Conservation (phyloP, 2,888 invertebrate genomes). For the Morinoia aosen region DNA sequence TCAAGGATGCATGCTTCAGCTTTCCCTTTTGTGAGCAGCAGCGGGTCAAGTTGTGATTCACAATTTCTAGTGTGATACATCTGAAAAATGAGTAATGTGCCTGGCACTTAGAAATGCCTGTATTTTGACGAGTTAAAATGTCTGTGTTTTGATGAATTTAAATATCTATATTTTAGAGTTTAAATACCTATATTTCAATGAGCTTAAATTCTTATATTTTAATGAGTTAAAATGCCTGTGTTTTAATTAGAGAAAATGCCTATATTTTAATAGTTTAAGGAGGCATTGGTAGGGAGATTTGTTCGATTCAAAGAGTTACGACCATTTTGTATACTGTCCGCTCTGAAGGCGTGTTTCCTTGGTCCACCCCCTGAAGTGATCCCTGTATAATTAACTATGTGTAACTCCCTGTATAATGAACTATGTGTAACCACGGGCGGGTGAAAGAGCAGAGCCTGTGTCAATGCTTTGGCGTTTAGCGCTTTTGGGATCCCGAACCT, state of each 20-base stretch:
- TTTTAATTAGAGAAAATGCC: too few relatives aligned
- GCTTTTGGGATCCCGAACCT: neutral
- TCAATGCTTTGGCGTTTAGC: neutral
- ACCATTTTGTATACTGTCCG: neutral
- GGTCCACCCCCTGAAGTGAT: neutral
- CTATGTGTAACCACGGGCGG: neutral
- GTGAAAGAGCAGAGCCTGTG: neutral
- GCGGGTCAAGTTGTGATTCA: neutral
- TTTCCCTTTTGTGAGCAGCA: neutral
- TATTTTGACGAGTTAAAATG: too few relatives aligned
- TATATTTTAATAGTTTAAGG: too few relatives aligned
- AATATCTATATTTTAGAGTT: too few relatives aligned
- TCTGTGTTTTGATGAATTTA: too few relatives aligned
- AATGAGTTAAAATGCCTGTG: too few relatives aligned
- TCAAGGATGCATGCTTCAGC: neutral
- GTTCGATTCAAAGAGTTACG: neutral
- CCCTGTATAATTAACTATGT: neutral
- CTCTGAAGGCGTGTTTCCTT: neutral
- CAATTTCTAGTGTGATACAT: neutral
- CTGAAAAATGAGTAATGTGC: neutral
- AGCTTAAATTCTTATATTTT: too few relatives aligned
- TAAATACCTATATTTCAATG: too few relatives aligned
- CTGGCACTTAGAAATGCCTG: too few relatives aligned
- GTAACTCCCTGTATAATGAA: too few relatives aligned
- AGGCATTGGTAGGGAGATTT: neutral